Percentiles rank a stretch among this genome's conserved stretches.
Evolutionary conservation across 2,113 vertebrate genomes (phyloP).

Genomic region (Rhinogobius similis): DNA sequence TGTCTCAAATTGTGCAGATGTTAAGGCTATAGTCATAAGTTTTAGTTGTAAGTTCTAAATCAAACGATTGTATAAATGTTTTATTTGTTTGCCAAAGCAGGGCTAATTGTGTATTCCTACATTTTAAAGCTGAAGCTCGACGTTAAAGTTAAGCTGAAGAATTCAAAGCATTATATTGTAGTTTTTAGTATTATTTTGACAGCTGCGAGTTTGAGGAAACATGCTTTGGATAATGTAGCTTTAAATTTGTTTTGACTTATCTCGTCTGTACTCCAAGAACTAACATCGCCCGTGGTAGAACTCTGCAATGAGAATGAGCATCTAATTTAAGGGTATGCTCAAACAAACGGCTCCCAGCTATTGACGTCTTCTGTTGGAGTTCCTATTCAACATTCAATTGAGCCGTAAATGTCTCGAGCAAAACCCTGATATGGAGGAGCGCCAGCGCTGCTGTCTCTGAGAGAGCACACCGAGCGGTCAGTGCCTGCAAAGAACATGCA

Average conservation of each 20-base stretch:
- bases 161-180: background rate
- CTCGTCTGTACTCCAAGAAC: slow-evolving; percentile 14
- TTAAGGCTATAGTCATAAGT: background rate
- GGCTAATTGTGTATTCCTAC: background rate
- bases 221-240: background rate
- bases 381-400: slow-evolving; percentile 41
- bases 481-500: background rate
- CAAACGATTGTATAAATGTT: too few species aligned
- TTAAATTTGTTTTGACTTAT: slow-evolving; percentile 1
- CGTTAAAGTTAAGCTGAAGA: background rate
- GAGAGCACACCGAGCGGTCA: slow-evolving; percentile 23
- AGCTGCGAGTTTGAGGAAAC: background rate
- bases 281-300: slow-evolving; percentile 42
- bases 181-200: background rate
- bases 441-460: slow-evolving; percentile 19
- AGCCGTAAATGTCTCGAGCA: slow-evolving; percentile 25
- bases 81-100: background rate
- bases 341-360: slow-evolving; percentile 51
- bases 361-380: slow-evolving; percentile 37
- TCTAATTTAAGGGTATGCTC: slow-evolving; percentile 24
- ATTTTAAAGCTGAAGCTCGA: background rate
- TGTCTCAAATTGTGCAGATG: background rate
- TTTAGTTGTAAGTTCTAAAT: background rate
- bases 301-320: slow-evolving; percentile 26
- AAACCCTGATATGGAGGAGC: slow-evolving; percentile 11